phyloP scores from a whole-genome alignment of 2,888 invertebrate genomes.

The Apotomis turbidana region DNA sequence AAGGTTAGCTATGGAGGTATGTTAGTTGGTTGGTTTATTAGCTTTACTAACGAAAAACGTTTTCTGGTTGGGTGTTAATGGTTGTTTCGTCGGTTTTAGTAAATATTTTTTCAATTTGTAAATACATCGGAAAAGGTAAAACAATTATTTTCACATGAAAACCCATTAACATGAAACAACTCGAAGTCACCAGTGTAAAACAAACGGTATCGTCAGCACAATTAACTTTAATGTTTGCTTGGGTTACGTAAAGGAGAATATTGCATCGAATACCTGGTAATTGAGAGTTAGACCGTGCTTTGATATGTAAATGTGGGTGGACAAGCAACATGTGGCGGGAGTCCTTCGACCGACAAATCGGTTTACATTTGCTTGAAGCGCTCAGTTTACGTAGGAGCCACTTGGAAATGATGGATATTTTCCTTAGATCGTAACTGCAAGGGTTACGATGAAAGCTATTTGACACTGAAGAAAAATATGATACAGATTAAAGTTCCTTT shows the following conservation, averaged over 20 bases:
- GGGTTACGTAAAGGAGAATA: slow-evolving; percentile 33
- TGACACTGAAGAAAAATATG: neutral
- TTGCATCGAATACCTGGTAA: slow-evolving; percentile 53
- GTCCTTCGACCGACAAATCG: slow-evolving; percentile 38
- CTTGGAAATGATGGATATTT: slow-evolving; percentile 17
- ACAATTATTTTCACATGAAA: neutral
- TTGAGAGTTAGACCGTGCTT: slow-evolving; percentile 72
- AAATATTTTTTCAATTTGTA: neutral
- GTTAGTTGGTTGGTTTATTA: too few species aligned
- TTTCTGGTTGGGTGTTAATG: too few species aligned
- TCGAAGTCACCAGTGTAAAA: slow-evolving; percentile 4
- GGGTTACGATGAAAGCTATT: neutral
- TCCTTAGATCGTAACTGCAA: neutral
- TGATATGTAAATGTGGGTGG: slow-evolving; percentile 75
- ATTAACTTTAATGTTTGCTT: slow-evolving; percentile 38
- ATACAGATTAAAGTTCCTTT: too few species aligned
- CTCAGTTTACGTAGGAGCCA: neutral
- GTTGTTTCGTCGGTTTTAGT: too few species aligned
- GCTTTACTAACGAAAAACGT: too few species aligned
- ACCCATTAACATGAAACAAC: slow-evolving; percentile 10
- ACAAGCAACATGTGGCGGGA: slow-evolving; percentile 68
- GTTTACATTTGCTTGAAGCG: slow-evolving; percentile 35
- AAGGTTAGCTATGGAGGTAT: too few species aligned
- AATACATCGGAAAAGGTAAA: neutral
- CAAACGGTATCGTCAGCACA: slow-evolving; percentile 27